Base-by-base conservation (phyloP, 2,888 invertebrate genomes). In the Chrysolina oricalcia region DNA sequence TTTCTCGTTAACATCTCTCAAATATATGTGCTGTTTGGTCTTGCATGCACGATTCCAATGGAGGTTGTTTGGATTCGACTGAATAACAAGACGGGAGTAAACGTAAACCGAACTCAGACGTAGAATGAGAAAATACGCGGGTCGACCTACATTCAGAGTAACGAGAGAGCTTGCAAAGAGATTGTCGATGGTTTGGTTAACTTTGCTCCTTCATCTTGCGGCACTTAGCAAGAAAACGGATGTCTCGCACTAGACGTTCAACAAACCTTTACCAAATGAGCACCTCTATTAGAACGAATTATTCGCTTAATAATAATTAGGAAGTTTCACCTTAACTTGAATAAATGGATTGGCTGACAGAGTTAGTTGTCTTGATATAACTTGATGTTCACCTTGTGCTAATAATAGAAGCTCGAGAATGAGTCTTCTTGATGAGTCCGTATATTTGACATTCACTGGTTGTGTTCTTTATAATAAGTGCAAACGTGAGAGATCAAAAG, bases 191-290 rank as follows among this genome's bases (percentile, higher is more conserved):
- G 77, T 77, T 79, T 77, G 77, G 77, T 77, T 77, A 79, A 79
- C 79, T 79, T 79, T 79, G 79, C 79, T 77, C 75, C 79, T 77
- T 77, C 79, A 79, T 79, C 79, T 79, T 79, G 9, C 73, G 70
- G 74, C 70, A 72, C 75, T 75, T 79, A 77, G 77, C 79, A 72
- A 63, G 63, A 35, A 21, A 40, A 35, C 73, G 63, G 73, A 73
- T 69, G 64, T 53, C 53, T 53, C 53, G 11, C 21, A 21, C 53
- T 64, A 66, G 68, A 72, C 72, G 59, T 72, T 56, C 65, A 72
- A 75, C 65, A 65, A 72, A 72, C 75, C 72, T 67, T 69, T 63
- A 68, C 75, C 46, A 9, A 65, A 56, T 46, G 68, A 41, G 72
- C 63, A 72, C 71, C 68, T 75, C 75, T 68, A 75, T 75, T 68